Evolutionary conservation across 2,797 vertebrate species (phyloP).

Genomic region (Distichodus sexfasciatus): DNA sequence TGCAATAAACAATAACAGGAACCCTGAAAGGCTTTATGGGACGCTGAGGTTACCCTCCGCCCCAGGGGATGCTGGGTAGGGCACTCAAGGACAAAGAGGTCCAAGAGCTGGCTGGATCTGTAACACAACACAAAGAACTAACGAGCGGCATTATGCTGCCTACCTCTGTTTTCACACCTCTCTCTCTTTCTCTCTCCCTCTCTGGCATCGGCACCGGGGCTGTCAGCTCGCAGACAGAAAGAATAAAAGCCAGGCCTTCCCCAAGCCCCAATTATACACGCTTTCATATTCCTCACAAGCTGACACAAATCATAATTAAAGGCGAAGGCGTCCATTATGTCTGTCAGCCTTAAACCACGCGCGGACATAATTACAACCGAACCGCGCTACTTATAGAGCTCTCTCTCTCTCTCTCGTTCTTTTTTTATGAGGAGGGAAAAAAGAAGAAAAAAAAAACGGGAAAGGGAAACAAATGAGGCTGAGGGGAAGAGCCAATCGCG

Average conservation of each 20-base stretch:
- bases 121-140: background rate
- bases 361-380: conserved; percentile 67
- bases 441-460: no score
- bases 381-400: conserved; percentile 57
- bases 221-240: conserved; percentile 31
- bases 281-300: conserved; percentile 65
- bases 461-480: conserved; percentile 66
- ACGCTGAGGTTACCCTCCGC: conserved; percentile 22
- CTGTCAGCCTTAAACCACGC: conserved; percentile 71
- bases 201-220: conserved; percentile 37
- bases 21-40: conserved; percentile 22
- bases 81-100: conserved; percentile 9
- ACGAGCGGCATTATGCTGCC: conserved; percentile 10
- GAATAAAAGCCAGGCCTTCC: conserved; percentile 52
- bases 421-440: conserved; percentile 33
- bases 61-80: conserved; percentile 29
- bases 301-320: conserved; percentile 77
- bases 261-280: conserved; percentile 65
- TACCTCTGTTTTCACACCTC: background rate
- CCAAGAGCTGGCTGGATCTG: conserved; percentile 1
- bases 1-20: conserved; percentile 36
- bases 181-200: conserved; percentile 1
- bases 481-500: conserved; percentile 65
- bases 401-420: conserved; percentile 59
- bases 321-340: conserved; percentile 75